A percentile compares a stretch with the other conserved stretches of the same genome.
Conservation (phyloP, 2,113 vertebrate genomes). For the Pelecanus crispus region DNA sequence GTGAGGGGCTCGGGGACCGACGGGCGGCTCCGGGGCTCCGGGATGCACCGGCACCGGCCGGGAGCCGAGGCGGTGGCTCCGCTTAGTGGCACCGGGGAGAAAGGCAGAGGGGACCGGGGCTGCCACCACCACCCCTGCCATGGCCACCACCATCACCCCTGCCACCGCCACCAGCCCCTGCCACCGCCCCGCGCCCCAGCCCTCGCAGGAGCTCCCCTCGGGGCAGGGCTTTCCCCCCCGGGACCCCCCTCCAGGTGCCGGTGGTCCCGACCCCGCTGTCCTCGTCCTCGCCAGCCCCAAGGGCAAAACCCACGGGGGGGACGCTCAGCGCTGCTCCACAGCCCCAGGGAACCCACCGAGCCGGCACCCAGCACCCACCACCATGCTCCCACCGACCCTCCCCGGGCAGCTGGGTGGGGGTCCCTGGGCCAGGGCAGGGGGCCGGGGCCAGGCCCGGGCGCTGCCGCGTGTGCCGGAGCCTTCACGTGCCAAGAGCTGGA, state of each 20-base stretch:
- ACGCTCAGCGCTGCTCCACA: fast-evolving
- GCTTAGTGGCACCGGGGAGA: conserved; percentile 3
- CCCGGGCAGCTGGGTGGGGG: fast-evolving
- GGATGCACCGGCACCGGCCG: background rate
- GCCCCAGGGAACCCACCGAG: background rate
- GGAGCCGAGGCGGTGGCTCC: background rate
- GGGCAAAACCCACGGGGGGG: too few relatives aligned
- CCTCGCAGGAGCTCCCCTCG: background rate
- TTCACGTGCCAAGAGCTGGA: background rate
- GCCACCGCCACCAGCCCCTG: background rate
- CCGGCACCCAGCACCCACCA: background rate
- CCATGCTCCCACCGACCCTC: background rate
- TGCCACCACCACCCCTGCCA: background rate
- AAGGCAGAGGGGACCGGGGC: background rate
- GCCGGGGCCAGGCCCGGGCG: background rate
- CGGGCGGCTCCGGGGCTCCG: background rate
- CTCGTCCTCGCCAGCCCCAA: background rate
- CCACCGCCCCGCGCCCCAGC: background rate
- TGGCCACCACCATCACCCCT: background rate
- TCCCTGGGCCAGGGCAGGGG: too few relatives aligned
- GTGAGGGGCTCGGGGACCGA: background rate
- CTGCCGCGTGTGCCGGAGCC: background rate
- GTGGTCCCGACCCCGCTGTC: background rate
- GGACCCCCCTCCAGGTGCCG: too few relatives aligned
- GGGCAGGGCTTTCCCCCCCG: too few relatives aligned